Percentiles rank a stretch among this genome's conserved stretches.
Conservation (phyloP, 2,888 invertebrate genomes). For the Notodromas monacha region DNA sequence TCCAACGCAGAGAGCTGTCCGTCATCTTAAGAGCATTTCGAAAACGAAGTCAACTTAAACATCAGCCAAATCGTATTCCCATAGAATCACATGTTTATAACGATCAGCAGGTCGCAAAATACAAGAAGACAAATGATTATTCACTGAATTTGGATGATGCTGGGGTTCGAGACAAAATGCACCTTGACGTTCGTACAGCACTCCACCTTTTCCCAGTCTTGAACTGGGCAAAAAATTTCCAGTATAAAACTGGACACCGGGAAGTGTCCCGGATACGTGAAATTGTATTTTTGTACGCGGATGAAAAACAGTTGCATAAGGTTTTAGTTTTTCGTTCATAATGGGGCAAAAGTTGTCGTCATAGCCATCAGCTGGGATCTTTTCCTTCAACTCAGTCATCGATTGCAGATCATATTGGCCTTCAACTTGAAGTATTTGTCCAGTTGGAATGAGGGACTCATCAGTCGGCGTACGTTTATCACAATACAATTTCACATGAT, state of each 20-base stretch:
- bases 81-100: no score
- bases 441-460: conserved; percentile 34
- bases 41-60: no score
- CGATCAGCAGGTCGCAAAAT: not conserved
- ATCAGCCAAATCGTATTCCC: no score
- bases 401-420: no score
- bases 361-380: conserved; percentile 35
- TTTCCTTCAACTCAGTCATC: conserved; percentile 36
- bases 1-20: no score
- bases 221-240: conserved; percentile 31
- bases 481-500: conserved; percentile 35
- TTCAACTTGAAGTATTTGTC: conserved; percentile 30
- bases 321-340: no score
- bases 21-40: no score
- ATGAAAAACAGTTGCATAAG: conserved; percentile 27
- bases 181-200: conserved; percentile 34
- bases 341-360: conserved; percentile 50
- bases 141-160: conserved; percentile 62
- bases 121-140: conserved; percentile 19
- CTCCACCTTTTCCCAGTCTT: conserved; percentile 32
- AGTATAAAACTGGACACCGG: conserved; percentile 68
- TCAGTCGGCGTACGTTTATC: conserved; percentile 38
- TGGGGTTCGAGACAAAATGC: conserved; percentile 69
- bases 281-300: conserved; percentile 33
- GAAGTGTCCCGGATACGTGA: conserved; percentile 51